A percentile compares a stretch with the other conserved stretches of the same genome.
Conservation (phyloP, 2,113 vertebrate genomes). For the Noctilio leporinus region DNA sequence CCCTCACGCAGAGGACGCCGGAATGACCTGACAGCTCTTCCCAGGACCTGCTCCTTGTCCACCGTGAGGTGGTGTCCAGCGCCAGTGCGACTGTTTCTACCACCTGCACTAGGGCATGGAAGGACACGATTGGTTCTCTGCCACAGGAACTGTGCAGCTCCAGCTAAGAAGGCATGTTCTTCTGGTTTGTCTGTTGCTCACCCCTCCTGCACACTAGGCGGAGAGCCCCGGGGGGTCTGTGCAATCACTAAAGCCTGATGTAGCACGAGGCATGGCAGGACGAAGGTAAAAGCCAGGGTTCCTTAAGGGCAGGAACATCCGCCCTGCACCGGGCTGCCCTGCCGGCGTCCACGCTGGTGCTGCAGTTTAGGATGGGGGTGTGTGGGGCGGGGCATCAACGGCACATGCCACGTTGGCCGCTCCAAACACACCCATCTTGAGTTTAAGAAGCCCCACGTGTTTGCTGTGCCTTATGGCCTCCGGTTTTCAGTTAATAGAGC, state of each 20-base stretch:
- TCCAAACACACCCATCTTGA: too few species aligned
- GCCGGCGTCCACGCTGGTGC: not conserved
- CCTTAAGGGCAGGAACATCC: not conserved
- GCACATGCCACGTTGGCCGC: fast-evolving
- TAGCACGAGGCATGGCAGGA: not conserved
- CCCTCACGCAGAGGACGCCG: fast-evolving
- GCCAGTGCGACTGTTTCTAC: fast-evolving
- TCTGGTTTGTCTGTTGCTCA: not conserved
- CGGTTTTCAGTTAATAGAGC: not conserved
- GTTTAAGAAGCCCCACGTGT: not conserved
- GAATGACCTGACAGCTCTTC: fast-evolving
- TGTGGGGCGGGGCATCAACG: fast-evolving
- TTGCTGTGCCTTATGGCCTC: not conserved
- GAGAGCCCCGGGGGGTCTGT: too few species aligned
- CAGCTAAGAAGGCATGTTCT: fast-evolving
- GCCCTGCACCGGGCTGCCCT: not conserved
- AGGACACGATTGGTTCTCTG: fast-evolving
- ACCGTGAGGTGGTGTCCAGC: fast-evolving
- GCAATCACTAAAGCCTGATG: not conserved
- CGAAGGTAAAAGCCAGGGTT: not conserved
- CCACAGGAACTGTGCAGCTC: too few species aligned
- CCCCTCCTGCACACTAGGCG: fast-evolving
- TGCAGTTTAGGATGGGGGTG: not conserved
- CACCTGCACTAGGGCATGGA: fast-evolving
- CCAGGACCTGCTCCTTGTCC: fast-evolving